Evolutionary conservation across 2,888 invertebrate genomes (phyloP).

Genomic region (Trisateles emortualis): DNA sequence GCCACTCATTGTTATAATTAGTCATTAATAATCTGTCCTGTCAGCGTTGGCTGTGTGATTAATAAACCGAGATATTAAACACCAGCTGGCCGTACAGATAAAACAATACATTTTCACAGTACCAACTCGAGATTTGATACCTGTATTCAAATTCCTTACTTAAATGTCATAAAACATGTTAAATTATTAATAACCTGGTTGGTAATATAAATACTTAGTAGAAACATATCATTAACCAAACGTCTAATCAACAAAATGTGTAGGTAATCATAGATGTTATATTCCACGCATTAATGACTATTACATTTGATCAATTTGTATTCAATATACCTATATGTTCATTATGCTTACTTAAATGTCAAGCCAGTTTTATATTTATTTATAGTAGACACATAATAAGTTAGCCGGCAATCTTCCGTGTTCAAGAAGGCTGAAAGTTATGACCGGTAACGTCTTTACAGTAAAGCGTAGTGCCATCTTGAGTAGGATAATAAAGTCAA

Average conservation of each 20-base stretch:
- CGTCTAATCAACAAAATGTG: slow-evolving; percentile 47
- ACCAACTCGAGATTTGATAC: slow-evolving; percentile 13
- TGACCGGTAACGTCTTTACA: slow-evolving; percentile 51
- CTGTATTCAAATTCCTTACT: slow-evolving; percentile 22
- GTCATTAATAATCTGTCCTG: slow-evolving; percentile 78
- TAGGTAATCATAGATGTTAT: slow-evolving; percentile 38
- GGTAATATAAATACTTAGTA: slow-evolving; percentile 26
- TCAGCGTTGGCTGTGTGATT: slow-evolving; percentile 69
- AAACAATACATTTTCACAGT: slow-evolving; percentile 41
- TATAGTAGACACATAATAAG: slow-evolving; percentile 23
- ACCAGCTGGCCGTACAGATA: slow-evolving; percentile 44
- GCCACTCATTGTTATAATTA: slow-evolving; percentile 77
- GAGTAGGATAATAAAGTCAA: slow-evolving; percentile 60
- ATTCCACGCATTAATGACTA: slow-evolving; percentile 39
- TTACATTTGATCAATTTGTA: slow-evolving; percentile 49
- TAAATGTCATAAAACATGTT: slow-evolving; percentile 26
- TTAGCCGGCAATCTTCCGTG: slow-evolving; percentile 38
- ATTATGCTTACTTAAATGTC: slow-evolving; percentile 41
- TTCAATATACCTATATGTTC: slow-evolving; percentile 47
- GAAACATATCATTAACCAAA: slow-evolving; percentile 39
- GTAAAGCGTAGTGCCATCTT: slow-evolving; percentile 50
- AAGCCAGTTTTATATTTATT: slow-evolving; percentile 35
- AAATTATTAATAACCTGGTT: slow-evolving; percentile 22
- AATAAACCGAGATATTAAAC: slow-evolving; percentile 60
- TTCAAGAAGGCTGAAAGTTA: slow-evolving; percentile 45